These are phyloP conservation scores for Brienomyrus brachyistius DNA, from an alignment of 2,113 vertebrate species.

Conservation along the genomic window DNA sequence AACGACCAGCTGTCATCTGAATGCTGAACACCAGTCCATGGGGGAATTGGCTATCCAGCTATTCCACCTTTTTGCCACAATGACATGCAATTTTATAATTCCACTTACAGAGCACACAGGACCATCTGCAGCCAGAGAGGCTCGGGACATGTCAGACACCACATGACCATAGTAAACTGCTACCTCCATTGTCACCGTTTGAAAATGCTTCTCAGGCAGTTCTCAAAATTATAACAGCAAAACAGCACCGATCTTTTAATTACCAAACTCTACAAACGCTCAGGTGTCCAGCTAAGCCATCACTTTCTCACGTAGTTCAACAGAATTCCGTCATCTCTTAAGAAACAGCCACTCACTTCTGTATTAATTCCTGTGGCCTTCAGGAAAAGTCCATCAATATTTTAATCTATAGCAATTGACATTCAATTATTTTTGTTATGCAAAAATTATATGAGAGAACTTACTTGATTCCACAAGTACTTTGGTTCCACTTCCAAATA, in stretches of 20 bases:
- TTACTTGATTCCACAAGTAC: conserved; percentile 16
- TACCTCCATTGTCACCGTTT: neutral
- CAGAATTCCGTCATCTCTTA: neutral
- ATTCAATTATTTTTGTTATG: neutral
- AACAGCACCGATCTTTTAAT: neutral
- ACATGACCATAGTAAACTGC: neutral
- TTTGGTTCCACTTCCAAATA: conserved; percentile 33
- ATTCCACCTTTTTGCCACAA: neutral
- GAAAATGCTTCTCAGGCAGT: too few species aligned
- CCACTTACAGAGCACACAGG: conserved; percentile 37
- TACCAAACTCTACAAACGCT: neutral
- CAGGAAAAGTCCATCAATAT: neutral
- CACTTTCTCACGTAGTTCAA: neutral
- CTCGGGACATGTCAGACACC: neutral
- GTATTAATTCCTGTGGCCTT: too few species aligned
- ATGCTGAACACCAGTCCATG: neutral
- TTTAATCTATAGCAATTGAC: too few species aligned
- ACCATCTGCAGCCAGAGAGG: conserved; percentile 22
- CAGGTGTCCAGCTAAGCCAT: neutral
- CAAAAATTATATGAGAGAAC: neutral
- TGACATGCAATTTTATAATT: neutral
- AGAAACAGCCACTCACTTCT: too few species aligned
- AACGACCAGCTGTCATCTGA: neutral
- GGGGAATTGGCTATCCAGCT: neutral
- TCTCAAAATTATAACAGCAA: neutral